Evolutionary conservation across 2,113 vertebrate genomes (phyloP), one percentile per base, ranked within the genome.

Genomic region (Clarias macrocephalus): DNA sequence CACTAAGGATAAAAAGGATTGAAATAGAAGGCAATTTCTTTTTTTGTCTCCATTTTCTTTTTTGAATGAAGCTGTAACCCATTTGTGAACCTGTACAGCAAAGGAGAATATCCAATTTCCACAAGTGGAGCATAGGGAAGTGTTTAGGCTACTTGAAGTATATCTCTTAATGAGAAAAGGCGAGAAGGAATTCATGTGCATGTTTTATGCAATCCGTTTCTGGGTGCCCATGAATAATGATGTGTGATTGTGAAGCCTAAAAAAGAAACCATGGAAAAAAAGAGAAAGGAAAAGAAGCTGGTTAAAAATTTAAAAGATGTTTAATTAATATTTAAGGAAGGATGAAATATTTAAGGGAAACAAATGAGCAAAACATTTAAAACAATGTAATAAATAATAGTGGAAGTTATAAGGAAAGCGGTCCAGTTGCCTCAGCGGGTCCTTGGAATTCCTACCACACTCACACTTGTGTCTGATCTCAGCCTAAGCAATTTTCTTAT

Each of bases 291-390:
- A 84, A 73, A 93, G 88, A 93, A 93, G 92, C 90, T 94, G 91
- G 93, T 96, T 89, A 95, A 95, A 95, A 93, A 94, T 95, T 93
- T 93, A 95, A 92, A 92, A 91, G 93, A 93, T 94, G 94, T 94
- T 94, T 93, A 95, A 95, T 96, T 90, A 96, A 96, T 95, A 95
- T 95, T 96, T 95, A 94, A 96, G 92, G 88, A 88, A 91, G 91
- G 90, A 95, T 96, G 92, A 95, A 96, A 95, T 95, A 96, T 96
- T 95, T 93, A 96, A 94, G 89, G 91, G 94, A 94, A 95, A 95
- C 93, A 95, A 96, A 95, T 95, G 94, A 94, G 93, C 92, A 93
- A 94, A 95, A 95, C 94, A 95, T 94, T 95, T 95, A 94, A 94
- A 94, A 92, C 91, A 82, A 93, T 91, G 91, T 91, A 90, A 95